Evolutionary conservation across 2,797 vertebrate species (phyloP), one percentile per base, ranked within the genome.

Genomic region (Crenuchus spilurus): DNA sequence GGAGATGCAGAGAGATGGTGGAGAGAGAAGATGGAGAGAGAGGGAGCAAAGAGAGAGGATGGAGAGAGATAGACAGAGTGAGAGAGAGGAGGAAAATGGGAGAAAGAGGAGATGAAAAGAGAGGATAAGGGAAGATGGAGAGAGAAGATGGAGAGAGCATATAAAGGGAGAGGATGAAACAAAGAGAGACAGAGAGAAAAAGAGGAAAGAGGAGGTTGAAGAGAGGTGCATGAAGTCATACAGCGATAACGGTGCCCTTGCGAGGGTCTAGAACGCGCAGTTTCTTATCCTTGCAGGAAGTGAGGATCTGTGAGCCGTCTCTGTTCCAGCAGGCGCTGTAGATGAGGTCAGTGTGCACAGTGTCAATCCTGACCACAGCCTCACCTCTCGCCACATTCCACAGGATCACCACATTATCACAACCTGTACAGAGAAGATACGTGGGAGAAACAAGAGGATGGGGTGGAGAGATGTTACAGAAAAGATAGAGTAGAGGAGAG

Each of bases 311-410:
- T 76, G 91, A 91, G 3, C 95, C 95, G 0, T 96, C 92, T 1
- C 75, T 84, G 92, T 95, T 95, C 95, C 95, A 96, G 87, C 88
- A 90, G 78, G 91, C 93, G 1, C 94, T 94, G 88, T 96, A 95
- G 90, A 96, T 96, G 3, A 94, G 84, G 82, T 96, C 95, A 0
- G 90, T 74, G 86, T 96, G 95, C 16, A 94, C 24, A 0, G 75
- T 88, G 41, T 95, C 95, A 1, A 96, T 89, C 30, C 92, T 90
- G 80, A 95, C 80, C 77, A 87, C 51, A 0, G 86, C 87, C 24
- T 87, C 90, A 0, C 94, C 95, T 0, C 88, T 77, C 0, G 92
- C 92, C 85, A 96, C 95, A 0, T 96, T 95, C 95, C 95, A 96
- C 82, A 96, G 88, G 77, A 95, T 92, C 74, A 96, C 74, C 61